Evolutionary conservation across 2,797 vertebrate species (phyloP).

Genomic region (Typhlichthys eigenmanni): DNA sequence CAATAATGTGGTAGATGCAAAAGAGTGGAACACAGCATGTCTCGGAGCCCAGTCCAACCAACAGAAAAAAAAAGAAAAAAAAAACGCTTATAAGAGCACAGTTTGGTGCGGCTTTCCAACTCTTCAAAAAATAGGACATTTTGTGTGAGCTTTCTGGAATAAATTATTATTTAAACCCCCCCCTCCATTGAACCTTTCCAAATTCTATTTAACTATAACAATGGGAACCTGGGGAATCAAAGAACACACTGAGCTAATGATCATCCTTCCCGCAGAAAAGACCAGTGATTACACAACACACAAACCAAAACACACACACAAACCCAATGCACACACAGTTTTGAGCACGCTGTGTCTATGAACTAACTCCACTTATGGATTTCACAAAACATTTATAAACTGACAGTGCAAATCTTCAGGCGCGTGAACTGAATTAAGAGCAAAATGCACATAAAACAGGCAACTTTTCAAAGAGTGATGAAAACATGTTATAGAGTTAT

Average conservation of each 20-base stretch:
- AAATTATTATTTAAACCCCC: constrained; percentile 55
- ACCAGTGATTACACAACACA: constrained; percentile 21
- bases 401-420: constrained; percentile 68
- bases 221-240: constrained; percentile 26
- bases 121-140: constrained; percentile 46
- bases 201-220: constrained; percentile 20
- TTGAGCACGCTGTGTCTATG: constrained; percentile 43
- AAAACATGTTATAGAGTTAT: constrained; percentile 49
- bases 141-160: constrained; percentile 69
- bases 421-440: constrained; percentile 56
- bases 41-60: constrained; percentile 48
- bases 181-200: constrained; percentile 17
- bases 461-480: constrained; percentile 29
- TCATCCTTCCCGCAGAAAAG: constrained; percentile 32
- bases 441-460: constrained; percentile 48
- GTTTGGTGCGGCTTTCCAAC: constrained; percentile 82
- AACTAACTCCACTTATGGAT: constrained; percentile 51
- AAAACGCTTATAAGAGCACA: constrained; percentile 94
- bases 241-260: constrained; percentile 20
- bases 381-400: constrained; percentile 60
- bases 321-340: constrained; percentile 17
- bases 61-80: constrained; percentile 68
- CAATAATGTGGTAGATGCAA: constrained; percentile 63
- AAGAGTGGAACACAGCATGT: constrained; percentile 42
- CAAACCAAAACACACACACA: constrained; percentile 18